Percentiles rank a stretch among this genome's conserved stretches.
These are phyloP conservation scores for Steatocranus sp. DNA, from an alignment of 2,797 vertebrate genomes.

Conservation along the genomic window DNA sequence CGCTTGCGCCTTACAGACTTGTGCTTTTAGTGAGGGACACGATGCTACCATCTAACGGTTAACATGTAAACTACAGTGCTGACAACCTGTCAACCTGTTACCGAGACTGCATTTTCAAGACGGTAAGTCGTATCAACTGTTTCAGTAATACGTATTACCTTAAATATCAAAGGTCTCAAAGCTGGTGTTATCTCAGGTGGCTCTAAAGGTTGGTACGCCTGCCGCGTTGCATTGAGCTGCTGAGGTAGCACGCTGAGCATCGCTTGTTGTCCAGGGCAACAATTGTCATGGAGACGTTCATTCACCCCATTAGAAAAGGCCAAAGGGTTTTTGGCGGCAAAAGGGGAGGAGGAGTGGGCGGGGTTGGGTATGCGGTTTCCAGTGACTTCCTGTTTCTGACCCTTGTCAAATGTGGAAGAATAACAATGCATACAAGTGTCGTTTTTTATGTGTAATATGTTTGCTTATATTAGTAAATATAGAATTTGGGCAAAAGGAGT, in stretches of 20 bases:
- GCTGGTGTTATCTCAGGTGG: not conserved
- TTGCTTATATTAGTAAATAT: not conserved
- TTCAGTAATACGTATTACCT: not conserved
- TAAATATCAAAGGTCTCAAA: not conserved
- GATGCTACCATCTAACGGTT: conserved; percentile 50
- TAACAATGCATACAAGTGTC: not conserved
- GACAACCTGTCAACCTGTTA: not conserved
- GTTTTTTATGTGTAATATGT: not conserved
- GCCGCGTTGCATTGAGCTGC: not conserved
- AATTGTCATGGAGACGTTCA: conserved; percentile 65
- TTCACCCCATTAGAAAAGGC: conserved; percentile 38
- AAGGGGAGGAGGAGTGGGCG: not conserved
- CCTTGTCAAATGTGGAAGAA: not conserved
- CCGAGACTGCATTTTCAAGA: not conserved
- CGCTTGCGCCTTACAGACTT: not conserved
- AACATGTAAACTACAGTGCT: not conserved
- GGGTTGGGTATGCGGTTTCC: not conserved
- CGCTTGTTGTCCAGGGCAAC: conserved; percentile 53
- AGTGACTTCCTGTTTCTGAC: not conserved
- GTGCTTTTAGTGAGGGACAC: not conserved
- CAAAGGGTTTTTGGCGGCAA: conserved; percentile 63
- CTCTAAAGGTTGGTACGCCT: not conserved
- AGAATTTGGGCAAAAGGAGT: not conserved
- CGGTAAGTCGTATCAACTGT: not conserved
- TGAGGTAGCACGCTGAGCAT: conserved; percentile 35